Base-by-base conservation (phyloP, 2,797 vertebrate genomes). In the Chelonia mydas region DNA sequence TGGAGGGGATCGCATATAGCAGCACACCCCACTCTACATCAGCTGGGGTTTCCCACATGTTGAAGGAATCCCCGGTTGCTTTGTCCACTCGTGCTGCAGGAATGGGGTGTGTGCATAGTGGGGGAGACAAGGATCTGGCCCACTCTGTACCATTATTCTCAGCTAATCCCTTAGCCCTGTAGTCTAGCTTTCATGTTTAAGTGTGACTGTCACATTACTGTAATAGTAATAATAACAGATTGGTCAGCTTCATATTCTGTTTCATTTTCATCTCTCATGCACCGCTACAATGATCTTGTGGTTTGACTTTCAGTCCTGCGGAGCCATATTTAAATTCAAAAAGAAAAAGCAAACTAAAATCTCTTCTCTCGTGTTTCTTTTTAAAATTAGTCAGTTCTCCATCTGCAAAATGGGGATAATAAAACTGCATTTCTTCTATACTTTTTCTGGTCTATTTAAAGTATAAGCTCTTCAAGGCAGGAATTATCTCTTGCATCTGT, bases 381-480 rank as follows among this genome's bases (percentile, higher is more conserved):
- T 84, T 57, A 91, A 95, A 90, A 94, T 86, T 45, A 91, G 50
- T 50, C 85, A 92, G 68, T 49, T 86, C 74, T 85, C 31, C 11
- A 59, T 68, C 74, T 37, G 57, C 33, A 79, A 90, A 92, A 83
- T 2, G 4, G n/a, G 82, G 5, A 17, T 28, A 55, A 53, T 7
- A 86, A 25, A 54, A 87, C 50, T 87, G 95, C n/a, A 41, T 68
- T 87, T 23, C 23, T 90, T 89, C 10, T 33, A 41, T 7, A 72
- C 11, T 41, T 74, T 74, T 74, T 9, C 33, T n/a, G 33, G 61
- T 68, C 74, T 47, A 25, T 47, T 27, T 47, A 27, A 76, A 27
- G 27, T 31, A 45, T 49, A 47, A 47, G 13, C 45, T 76, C 23
- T 76, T 76, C 12, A 3, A 47, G 25, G 11, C 74, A 47, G 25